Percentiles rank a stretch among this genome's conserved stretches.
phyloP scores from a whole-genome alignment of 2,113 vertebrate genomes.

The Mola mola region DNA sequence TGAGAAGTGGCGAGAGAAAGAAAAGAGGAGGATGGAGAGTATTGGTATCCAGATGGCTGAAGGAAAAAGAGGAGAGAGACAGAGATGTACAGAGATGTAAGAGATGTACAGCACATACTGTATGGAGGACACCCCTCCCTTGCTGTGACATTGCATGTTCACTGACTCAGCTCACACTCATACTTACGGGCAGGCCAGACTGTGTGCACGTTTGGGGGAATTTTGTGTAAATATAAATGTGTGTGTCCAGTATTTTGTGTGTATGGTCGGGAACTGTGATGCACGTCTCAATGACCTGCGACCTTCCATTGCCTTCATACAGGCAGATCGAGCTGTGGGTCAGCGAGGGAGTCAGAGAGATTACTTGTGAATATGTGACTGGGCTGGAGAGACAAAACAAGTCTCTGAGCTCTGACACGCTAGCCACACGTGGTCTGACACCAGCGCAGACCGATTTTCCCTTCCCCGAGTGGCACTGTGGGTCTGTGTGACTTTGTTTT shows the following conservation, averaged over 20 bases:
- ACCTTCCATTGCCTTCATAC: neutral
- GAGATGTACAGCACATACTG: slow-evolving; percentile 18
- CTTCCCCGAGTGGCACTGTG: slow-evolving; percentile 10
- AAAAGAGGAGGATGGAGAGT: neutral
- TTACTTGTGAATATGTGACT: too few relatives aligned
- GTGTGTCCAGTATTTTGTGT: too few relatives aligned
- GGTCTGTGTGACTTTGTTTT: neutral
- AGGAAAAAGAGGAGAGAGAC: neutral
- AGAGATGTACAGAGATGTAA: neutral
- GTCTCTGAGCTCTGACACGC: too few relatives aligned
- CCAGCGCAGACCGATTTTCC: slow-evolving; percentile 38
- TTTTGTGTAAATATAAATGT: neutral
- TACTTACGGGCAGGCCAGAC: neutral
- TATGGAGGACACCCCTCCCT: slow-evolving; percentile 22
- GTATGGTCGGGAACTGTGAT: slow-evolving; percentile 11
- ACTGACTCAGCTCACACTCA: slow-evolving; percentile 28
- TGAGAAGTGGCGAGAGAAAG: neutral
- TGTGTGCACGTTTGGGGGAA: slow-evolving; percentile 2
- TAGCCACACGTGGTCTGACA: neutral
- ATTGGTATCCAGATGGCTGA: slow-evolving; percentile 39
- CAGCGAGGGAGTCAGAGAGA: too few relatives aligned
- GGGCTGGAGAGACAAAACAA: too few relatives aligned
- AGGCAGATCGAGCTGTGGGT: too few relatives aligned
- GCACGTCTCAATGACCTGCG: neutral
- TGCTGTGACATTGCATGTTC: slow-evolving; percentile 25